Conservation (phyloP, 2,113 vertebrate genomes). For the Platysternon megacephalum region DNA sequence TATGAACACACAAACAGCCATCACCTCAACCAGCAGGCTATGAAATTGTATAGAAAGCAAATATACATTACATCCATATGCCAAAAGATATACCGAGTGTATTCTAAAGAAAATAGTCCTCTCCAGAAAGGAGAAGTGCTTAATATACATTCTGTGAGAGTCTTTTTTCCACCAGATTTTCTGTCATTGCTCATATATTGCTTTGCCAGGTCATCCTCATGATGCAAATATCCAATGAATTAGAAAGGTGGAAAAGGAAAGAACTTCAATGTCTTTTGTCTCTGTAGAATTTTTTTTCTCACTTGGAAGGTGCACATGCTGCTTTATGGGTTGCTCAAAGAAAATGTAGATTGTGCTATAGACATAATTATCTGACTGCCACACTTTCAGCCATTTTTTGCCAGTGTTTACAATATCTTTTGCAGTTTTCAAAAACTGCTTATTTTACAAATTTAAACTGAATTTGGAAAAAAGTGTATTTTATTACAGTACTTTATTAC, state of each 20-base stretch:
- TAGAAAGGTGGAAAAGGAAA: not conserved
- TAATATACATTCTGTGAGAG: not conserved
- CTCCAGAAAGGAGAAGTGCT: not conserved
- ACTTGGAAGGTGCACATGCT: not conserved
- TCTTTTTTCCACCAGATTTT: not conserved
- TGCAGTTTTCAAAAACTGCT: not conserved
- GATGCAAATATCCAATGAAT: not conserved
- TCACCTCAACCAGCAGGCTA: not conserved
- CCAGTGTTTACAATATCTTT: not conserved
- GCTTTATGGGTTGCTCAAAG: not conserved
- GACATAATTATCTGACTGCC: not conserved
- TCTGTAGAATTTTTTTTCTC: not conserved
- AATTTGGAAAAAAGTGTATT: not conserved
- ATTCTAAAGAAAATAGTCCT: not conserved
- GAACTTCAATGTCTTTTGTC: not conserved
- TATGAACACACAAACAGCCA: not conserved
- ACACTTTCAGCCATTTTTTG: not conserved
- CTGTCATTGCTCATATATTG: not conserved
- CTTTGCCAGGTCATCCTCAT: not conserved
- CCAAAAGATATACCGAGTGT: not conserved
- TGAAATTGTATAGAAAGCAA: fast-evolving
- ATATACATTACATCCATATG: not conserved
- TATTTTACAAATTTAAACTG: not conserved
- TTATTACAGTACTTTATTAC: not conserved
- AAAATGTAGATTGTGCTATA: fast-evolving